Evolutionary conservation across 2,888 invertebrate species (phyloP).

Genomic region (Craniophora ligustri): DNA sequence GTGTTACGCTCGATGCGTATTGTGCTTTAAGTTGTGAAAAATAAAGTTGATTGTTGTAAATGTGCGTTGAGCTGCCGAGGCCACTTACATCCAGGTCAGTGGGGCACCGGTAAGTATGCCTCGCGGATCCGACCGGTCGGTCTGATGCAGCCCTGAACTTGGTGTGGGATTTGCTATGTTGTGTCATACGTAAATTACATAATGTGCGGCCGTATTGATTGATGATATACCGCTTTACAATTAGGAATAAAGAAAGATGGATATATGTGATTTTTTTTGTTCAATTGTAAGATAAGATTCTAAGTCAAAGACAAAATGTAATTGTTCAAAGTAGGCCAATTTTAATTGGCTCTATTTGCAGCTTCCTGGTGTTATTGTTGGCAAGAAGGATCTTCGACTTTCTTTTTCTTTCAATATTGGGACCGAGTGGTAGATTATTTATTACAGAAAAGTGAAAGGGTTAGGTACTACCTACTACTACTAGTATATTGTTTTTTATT

Average conservation of each 20-base stretch:
- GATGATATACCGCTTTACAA: conserved; percentile 1
- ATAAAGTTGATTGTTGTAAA: conserved; percentile 43
- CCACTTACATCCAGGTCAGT: conserved; percentile 65
- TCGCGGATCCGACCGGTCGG: conserved; percentile 68
- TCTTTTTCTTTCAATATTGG: no score
- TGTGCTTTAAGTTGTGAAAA: conserved; percentile 12
- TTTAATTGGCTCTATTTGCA: no score
- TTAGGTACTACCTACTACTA: no score
- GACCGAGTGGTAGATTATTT: no score
- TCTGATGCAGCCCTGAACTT: conserved; percentile 85
- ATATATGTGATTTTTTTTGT: not conserved
- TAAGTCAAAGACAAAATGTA: no score
- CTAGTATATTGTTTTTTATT: no score
- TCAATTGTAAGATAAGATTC: no score
- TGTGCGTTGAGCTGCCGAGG: conserved; percentile 53
- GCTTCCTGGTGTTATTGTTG: no score
- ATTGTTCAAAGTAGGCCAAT: no score
- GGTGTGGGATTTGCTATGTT: conserved; percentile 66
- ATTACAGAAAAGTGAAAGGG: no score
- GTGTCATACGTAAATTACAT: conserved; percentile 60
- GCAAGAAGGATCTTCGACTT: no score
- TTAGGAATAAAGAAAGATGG: not conserved
- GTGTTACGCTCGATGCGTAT: conserved; percentile 7
- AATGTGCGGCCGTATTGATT: conserved; percentile 23
- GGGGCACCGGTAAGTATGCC: conserved; percentile 63